Conservation (phyloP, 2,113 vertebrate species). For the Lathamus discolor region DNA sequence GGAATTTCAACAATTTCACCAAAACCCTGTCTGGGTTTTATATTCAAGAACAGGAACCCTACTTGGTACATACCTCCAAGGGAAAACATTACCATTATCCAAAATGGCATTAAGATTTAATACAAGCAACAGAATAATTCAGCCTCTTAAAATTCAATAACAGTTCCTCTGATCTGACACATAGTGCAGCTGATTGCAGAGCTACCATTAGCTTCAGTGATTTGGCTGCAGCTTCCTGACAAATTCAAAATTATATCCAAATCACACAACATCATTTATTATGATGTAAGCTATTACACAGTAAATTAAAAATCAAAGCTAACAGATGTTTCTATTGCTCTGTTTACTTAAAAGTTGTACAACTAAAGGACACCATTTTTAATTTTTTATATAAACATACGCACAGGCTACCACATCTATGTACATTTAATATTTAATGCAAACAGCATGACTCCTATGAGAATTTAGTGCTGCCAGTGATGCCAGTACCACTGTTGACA, state of each 20-base stretch:
- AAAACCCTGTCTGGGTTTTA: background rate
- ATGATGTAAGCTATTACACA: constrained; percentile 23
- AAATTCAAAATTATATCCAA: constrained; percentile 42
- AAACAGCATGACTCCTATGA: background rate
- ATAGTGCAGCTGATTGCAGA: constrained; percentile 25
- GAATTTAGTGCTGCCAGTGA: background rate
- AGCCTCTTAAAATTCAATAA: constrained; percentile 56
- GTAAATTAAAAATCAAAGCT: constrained; percentile 48
- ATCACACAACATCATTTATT: constrained; percentile 16
- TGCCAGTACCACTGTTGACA: background rate
- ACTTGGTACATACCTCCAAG: background rate
- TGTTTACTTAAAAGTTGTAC: constrained; percentile 1
- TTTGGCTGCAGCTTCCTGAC: constrained; percentile 28
- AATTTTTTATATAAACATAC: background rate
- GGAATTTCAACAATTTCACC: background rate
- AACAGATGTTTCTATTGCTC: constrained; percentile 14
- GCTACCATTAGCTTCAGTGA: constrained; percentile 35
- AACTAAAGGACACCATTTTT: background rate
- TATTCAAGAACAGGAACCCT: background rate
- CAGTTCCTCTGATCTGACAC: constrained; percentile 16
- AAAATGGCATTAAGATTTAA: constrained; percentile 34
- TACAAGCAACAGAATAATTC: constrained; percentile 27
- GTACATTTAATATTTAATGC: background rate
- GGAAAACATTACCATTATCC: background rate
- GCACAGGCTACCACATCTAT: background rate